Conservation (phyloP, 2,888 invertebrate species). For the Synergus laeviventris region DNA sequence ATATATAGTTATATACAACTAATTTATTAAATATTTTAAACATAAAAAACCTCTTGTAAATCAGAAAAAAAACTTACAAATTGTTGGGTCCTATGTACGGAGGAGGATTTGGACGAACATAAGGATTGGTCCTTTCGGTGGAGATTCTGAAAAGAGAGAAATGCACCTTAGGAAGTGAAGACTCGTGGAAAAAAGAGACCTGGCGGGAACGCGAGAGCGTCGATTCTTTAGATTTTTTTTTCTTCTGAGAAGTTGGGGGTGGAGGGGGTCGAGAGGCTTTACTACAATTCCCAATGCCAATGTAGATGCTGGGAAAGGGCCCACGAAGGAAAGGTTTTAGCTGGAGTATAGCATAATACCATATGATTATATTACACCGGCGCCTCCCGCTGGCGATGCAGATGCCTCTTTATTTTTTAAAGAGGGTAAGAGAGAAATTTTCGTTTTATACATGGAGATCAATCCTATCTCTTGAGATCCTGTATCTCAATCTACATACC, state of each 20-base stretch:
- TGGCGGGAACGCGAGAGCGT: slow-evolving; percentile 19
- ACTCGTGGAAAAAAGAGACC: slow-evolving; percentile 9
- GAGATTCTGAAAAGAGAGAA: slow-evolving; percentile 63
- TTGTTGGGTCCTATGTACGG: slow-evolving; percentile 79
- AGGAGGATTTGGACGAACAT: slow-evolving; percentile 79
- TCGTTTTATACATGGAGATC: too few species aligned
- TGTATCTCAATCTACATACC: not conserved
- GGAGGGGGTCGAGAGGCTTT: not conserved
- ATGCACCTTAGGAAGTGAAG: slow-evolving; percentile 28
- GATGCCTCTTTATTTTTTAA: not conserved
- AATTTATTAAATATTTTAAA: too few species aligned
- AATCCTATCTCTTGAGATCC: too few species aligned
- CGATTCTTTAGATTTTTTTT: slow-evolving; percentile 4
- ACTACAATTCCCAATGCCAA: slow-evolving; percentile 5
- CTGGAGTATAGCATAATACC: slow-evolving; percentile 1
- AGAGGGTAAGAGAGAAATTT: not conserved
- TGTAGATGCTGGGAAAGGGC: slow-evolving; percentile 22
- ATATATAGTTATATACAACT: too few species aligned
- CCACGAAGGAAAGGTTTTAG: not conserved
- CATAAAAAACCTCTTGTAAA: not conserved
- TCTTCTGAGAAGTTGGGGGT: slow-evolving; percentile 11
- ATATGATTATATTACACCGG: slow-evolving; percentile 10
- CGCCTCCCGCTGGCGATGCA: slow-evolving; percentile 1
- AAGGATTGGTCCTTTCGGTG: slow-evolving; percentile 69
- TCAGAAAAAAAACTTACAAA: slow-evolving; percentile 70